These are phyloP conservation scores for Phaethon lepturus DNA, from an alignment of 2,113 vertebrate species.

Conservation along the genomic window DNA sequence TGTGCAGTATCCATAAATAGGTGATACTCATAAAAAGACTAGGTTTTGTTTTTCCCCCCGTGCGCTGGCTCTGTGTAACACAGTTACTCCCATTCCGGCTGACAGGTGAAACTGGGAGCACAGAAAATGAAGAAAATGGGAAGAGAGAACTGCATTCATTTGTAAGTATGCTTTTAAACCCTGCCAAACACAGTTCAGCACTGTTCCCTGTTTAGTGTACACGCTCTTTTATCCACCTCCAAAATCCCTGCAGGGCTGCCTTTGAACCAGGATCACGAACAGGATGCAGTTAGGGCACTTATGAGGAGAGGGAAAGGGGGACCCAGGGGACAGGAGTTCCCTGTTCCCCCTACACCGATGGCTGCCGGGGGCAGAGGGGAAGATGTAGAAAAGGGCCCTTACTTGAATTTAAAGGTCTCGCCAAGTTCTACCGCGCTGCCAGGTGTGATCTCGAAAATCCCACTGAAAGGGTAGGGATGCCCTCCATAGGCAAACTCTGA, in stretches of 20 bases:
- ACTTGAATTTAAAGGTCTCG: constrained; percentile 98
- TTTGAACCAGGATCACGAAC: background rate
- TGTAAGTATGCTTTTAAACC: background rate
- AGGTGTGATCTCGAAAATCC: constrained; percentile 94
- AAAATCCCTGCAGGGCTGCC: background rate
- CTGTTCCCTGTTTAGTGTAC: background rate
- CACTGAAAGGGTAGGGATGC: constrained; percentile 94
- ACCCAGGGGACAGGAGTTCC: background rate
- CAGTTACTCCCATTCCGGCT: background rate
- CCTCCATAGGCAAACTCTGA: constrained; percentile 94
- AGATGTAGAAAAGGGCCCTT: constrained; percentile 62
- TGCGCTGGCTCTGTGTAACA: background rate
- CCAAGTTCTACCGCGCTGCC: constrained; percentile 89
- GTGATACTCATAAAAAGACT: background rate
- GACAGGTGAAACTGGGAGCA: background rate
- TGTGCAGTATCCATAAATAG: background rate
- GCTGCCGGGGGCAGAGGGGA: background rate
- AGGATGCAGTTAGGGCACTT: background rate
- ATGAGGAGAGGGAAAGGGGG: background rate
- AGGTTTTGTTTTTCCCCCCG: background rate
- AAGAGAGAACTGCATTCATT: background rate
- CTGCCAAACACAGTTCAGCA: background rate
- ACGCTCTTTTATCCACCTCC: background rate
- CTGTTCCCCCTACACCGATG: background rate
- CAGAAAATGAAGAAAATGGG: background rate